Percentiles rank a stretch among this genome's conserved stretches.
These are phyloP conservation scores for Eledone cirrhosa DNA, from an alignment of 2,888 invertebrate species.

Conservation along the genomic window DNA sequence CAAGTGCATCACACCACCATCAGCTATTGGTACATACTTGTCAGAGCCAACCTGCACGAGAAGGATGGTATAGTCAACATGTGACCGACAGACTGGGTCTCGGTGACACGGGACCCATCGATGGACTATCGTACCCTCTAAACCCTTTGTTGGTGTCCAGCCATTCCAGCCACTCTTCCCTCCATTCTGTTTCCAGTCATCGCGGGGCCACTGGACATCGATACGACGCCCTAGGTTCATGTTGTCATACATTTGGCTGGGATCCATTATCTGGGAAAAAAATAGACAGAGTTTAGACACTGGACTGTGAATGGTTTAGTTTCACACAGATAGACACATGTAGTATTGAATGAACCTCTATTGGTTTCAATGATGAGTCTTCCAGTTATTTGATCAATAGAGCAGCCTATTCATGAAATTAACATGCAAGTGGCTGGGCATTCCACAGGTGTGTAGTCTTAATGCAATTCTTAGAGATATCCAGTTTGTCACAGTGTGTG, in stretches of 20 bases:
- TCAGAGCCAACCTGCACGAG: slow-evolving; percentile 88
- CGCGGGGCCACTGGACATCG: slow-evolving; percentile 95
- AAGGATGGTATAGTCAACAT: slow-evolving; percentile 89
- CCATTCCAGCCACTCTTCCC: slow-evolving; percentile 89
- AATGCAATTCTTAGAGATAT: too few relatives aligned
- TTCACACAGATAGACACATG: too few relatives aligned
- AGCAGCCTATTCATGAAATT: too few relatives aligned
- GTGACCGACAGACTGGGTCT: slow-evolving; percentile 85
- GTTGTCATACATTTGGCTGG: slow-evolving; percentile 82
- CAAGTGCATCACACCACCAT: slow-evolving; percentile 77
- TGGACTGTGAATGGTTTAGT: too few relatives aligned
- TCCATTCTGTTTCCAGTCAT: slow-evolving; percentile 85
- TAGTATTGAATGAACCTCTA: too few relatives aligned
- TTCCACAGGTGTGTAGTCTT: too few relatives aligned
- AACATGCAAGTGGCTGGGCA: too few relatives aligned
- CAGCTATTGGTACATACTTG: slow-evolving; percentile 90
- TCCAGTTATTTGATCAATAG: too few relatives aligned
- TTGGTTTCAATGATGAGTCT: too few relatives aligned
- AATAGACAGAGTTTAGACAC: neutral
- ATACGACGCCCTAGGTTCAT: slow-evolving; percentile 89
- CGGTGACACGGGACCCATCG: slow-evolving; percentile 93
- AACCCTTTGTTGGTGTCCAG: slow-evolving; percentile 89
- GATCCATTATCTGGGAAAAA: slow-evolving; percentile 60
- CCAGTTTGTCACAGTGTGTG: too few relatives aligned
- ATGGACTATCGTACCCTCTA: slow-evolving; percentile 91